These are phyloP conservation scores for Myotis myotis DNA, from an alignment of 2,797 vertebrate genomes.

Conservation along the genomic window DNA sequence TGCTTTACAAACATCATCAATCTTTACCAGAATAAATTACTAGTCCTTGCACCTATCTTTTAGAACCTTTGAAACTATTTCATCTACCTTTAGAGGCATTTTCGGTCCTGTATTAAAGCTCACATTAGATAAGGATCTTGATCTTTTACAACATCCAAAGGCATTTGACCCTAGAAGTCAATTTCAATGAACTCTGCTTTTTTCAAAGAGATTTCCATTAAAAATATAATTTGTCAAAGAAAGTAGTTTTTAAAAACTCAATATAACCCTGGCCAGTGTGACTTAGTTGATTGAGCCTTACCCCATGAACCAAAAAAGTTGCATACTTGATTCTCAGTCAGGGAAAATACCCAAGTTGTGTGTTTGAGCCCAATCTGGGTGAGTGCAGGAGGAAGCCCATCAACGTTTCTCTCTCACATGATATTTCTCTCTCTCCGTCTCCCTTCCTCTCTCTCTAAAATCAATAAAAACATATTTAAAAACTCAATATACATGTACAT, in stretches of 20 bases:
- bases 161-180: constrained; percentile 51
- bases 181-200: constrained; percentile 34
- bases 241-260: neutral
- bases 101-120: constrained; percentile 26
- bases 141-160: constrained; percentile 18
- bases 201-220: neutral
- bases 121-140: constrained; percentile 39
- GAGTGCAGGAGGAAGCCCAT: neutral
- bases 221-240: neutral
- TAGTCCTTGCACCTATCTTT: constrained; percentile 7
- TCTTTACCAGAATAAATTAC: constrained; percentile 63
- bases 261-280: neutral
- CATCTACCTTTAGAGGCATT: neutral
- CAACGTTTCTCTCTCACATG: neutral
- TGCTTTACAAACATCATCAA: constrained; percentile 59
- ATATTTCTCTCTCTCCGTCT: neutral
- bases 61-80: constrained; percentile 54
- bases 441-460: neutral
- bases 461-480: neutral
- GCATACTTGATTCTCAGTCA: neutral
- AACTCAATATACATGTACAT: neutral
- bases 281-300: neutral
- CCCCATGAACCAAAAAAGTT: neutral
- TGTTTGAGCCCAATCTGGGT: neutral
- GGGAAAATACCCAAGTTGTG: neutral